Conservation (phyloP, 2,888 invertebrate genomes). For the Oxystoma pomonae region DNA sequence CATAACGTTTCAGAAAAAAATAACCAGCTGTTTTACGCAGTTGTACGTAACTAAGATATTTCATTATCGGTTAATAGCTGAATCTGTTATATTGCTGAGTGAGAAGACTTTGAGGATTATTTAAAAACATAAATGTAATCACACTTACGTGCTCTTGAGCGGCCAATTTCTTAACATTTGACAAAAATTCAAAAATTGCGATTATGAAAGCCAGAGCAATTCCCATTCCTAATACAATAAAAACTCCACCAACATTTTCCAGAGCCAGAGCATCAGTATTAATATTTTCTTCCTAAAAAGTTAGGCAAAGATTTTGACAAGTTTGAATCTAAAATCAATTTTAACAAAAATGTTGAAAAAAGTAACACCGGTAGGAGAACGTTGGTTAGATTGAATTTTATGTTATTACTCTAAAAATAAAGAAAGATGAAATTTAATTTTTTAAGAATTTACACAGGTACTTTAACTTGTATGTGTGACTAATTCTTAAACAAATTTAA, state of each 20-base stretch:
- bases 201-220: conserved; percentile 66
- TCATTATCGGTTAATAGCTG: too few relatives aligned
- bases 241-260: conserved; percentile 88
- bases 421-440: too few relatives aligned
- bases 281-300: conserved; percentile 19
- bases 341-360: background rate
- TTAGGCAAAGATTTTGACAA: background rate
- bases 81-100: too few relatives aligned
- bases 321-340: background rate
- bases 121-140: too few relatives aligned
- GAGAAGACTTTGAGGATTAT: too few relatives aligned
- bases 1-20: too few relatives aligned
- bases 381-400: background rate
- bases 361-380: background rate
- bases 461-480: too few relatives aligned
- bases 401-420: background rate
- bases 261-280: conserved; percentile 57
- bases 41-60: too few relatives aligned
- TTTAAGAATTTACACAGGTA: too few relatives aligned
- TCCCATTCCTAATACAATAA: conserved; percentile 75
- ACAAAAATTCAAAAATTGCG: conserved; percentile 77
- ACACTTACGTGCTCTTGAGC: conserved; percentile 70
- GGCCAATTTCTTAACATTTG: conserved; percentile 77
- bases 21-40: too few relatives aligned
- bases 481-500: too few relatives aligned